These are phyloP conservation scores for Nanorana parkeri DNA, from an alignment of 2,113 vertebrate species.

Conservation along the genomic window DNA sequence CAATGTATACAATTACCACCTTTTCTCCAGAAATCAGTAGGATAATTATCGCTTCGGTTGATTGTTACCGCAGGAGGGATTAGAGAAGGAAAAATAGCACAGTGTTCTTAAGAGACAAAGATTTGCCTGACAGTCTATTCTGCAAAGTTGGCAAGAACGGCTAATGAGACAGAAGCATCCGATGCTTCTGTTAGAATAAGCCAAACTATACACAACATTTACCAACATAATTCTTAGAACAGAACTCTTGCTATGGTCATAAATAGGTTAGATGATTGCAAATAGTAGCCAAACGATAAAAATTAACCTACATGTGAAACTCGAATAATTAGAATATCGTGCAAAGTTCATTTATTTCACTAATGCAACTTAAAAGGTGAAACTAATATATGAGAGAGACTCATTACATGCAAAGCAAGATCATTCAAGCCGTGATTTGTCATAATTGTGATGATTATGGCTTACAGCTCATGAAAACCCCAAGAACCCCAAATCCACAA, in stretches of 20 bases:
- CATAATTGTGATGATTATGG: no score
- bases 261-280: neutral
- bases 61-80: constrained; percentile 12
- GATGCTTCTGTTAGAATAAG: constrained; percentile 1
- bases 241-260: neutral
- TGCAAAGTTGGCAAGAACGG: constrained; percentile 18
- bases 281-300: neutral
- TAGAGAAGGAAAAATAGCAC: constrained; percentile 20
- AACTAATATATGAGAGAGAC: no score
- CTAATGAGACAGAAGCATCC: neutral
- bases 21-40: constrained; percentile 2
- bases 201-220: neutral
- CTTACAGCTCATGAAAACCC: no score
- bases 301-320: no score
- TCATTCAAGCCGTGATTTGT: no score
- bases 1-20: constrained; percentile 23
- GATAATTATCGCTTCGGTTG: constrained; percentile 8
- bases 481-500: no score
- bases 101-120: constrained; percentile 29
- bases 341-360: no score
- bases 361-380: no score
- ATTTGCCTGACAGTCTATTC: constrained; percentile 33
- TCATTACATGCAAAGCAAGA: no score
- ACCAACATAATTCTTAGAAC: neutral
- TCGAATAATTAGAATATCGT: no score